Conservation (phyloP, 2,797 vertebrate genomes). For the Somateria mollissima region DNA sequence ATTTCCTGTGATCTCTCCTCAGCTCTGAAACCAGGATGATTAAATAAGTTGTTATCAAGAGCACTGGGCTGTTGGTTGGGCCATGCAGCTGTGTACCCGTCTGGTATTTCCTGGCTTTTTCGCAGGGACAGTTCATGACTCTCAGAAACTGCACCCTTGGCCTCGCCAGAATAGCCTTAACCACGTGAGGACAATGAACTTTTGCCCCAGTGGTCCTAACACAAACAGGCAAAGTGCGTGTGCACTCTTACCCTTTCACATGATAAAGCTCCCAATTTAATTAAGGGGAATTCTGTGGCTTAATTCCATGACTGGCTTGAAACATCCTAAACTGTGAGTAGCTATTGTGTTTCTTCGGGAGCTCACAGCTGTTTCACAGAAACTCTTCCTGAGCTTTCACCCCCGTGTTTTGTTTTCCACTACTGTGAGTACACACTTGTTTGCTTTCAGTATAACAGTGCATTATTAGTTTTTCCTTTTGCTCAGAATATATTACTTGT, state of each 20-base stretch:
- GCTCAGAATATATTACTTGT: background rate
- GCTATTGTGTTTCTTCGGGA: background rate
- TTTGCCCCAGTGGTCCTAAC: no score
- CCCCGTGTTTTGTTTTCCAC: rapidly evolving
- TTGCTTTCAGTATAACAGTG: background rate
- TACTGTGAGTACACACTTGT: background rate
- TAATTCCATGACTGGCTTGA: background rate
- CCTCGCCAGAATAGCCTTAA: background rate
- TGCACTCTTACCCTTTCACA: rapidly evolving
- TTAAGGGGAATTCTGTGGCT: background rate
- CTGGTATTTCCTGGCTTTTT: background rate
- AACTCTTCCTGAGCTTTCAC: background rate
- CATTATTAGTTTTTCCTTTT: background rate
- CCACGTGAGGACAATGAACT: no score
- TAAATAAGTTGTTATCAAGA: background rate
- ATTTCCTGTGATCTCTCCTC: background rate
- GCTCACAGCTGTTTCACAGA: background rate
- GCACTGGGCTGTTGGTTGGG: background rate
- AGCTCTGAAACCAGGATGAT: background rate
- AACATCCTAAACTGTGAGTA: background rate
- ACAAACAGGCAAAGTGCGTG: background rate
- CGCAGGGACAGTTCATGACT: background rate
- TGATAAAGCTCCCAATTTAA: background rate
- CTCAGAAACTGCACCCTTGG: background rate
- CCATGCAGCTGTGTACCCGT: background rate